Base-by-base conservation (phyloP, 2,113 vertebrate genomes). In the Eublepharis macularius region DNA sequence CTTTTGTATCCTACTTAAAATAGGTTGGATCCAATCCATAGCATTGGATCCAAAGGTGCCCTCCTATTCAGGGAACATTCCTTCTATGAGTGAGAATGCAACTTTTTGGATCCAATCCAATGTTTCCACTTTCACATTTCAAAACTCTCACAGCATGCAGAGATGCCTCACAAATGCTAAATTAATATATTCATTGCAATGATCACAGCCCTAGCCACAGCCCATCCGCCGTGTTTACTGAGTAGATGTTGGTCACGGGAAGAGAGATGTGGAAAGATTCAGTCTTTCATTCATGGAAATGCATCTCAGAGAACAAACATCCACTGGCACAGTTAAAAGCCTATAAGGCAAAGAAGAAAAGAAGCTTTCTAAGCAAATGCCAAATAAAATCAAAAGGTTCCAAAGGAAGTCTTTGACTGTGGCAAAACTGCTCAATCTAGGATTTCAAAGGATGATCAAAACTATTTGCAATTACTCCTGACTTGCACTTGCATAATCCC, bases 381-480 rank as follows among this genome's bases (percentile, higher is more conserved):
- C 72, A 51, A 89, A 90, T 87, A 34, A 94, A 94, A 93, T 94
- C 92, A 94, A 94, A 93, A 90, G 86, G 84, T 93, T 90, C 86
- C 88, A 89, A 73, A 80, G 86, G 80, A 91, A 89, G 91, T 92
- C 90, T 90, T 91, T 89, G 90, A 91, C 81, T n/a, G 80, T 26
- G 90, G 93, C 87, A 80, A 91, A 86, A 93, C 82, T 91, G 92
- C 93, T 93, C 93, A 93, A 92, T 93, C 82, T 89, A 83, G 81
- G 89, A 90, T 82, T 92, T 93, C 70, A 93, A 91, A 86, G 79
- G 70, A 84, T 91, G 92, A 93, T 89, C 91, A 94, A 94, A 94
- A 94, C 86, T 89, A 88, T 90, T 83, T 85, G 87, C 90, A 95
- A 91, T 81, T 91, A 90, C 91, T 93, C 72, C 84, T 94, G 85